Evolutionary conservation across 2,113 vertebrate species (phyloP).

Genomic region (Solenodon paradoxus): DNA sequence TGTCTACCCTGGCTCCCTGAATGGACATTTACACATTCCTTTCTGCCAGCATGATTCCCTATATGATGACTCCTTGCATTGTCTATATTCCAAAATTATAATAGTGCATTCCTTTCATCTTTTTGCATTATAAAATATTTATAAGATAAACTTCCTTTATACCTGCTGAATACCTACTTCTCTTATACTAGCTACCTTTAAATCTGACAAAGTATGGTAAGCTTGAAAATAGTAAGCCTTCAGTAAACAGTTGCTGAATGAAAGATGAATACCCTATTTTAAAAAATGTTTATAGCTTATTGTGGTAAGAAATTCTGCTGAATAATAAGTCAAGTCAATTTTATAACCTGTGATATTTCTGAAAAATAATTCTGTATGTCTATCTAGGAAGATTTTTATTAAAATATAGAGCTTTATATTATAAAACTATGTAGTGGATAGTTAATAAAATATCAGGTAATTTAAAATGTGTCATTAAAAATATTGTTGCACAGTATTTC

Average conservation of each 20-base stretch:
- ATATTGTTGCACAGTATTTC: background rate
- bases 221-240: background rate
- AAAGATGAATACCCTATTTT: constrained; percentile 1
- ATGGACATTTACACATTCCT: background rate
- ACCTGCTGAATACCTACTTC: background rate
- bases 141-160: background rate
- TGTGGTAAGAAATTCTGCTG: background rate
- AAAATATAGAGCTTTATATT: background rate
- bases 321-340: background rate
- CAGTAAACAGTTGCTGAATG: background rate
- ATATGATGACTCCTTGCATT: background rate
- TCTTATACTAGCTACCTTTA: background rate
- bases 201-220: background rate
- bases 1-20: background rate
- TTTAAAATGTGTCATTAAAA: background rate
- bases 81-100: background rate
- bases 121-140: background rate
- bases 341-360: background rate
- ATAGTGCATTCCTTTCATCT: background rate
- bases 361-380: background rate
- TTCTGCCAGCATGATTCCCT: accelerated
- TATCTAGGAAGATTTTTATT: background rate
- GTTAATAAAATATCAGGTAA: background rate
- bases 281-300: background rate
- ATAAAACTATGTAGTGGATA: background rate